phyloP scores from a whole-genome alignment of 2,888 invertebrate genomes.

The Euzetes globulus region DNA sequence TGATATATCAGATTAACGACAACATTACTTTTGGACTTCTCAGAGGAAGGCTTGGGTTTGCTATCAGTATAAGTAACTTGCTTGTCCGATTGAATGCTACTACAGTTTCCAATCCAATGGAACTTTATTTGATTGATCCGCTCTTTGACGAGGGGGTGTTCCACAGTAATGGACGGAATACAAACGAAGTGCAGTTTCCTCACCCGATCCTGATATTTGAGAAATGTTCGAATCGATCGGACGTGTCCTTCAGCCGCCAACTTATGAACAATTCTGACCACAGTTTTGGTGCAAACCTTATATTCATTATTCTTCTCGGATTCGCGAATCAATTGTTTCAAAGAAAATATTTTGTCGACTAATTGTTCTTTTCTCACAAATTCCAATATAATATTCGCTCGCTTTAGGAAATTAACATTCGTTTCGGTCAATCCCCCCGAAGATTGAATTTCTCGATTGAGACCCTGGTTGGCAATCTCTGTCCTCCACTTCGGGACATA shows the following conservation, averaged over 20 bases:
- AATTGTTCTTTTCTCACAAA: conserved; percentile 56
- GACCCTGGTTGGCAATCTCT: background rate
- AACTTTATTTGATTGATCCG: conserved; percentile 59
- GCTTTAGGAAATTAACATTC: conserved; percentile 43
- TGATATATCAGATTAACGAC: conserved; percentile 26
- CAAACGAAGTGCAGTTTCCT: conserved; percentile 54
- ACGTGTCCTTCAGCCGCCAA: conserved; percentile 56
- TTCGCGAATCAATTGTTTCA: conserved; percentile 49
- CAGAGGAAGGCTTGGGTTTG: background rate
- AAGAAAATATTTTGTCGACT: conserved; percentile 51
- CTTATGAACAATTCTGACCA: conserved; percentile 56
- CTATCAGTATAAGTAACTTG: background rate
- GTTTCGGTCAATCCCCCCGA: background rate
- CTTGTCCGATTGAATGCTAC: conserved; percentile 21
- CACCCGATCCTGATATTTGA: conserved; percentile 50
- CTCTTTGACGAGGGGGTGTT: conserved; percentile 53
- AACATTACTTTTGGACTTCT: background rate
- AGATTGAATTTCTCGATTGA: background rate
- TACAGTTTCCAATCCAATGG: conserved; percentile 49
- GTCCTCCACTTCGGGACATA: conserved; percentile 34
- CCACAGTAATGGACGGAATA: conserved; percentile 46
- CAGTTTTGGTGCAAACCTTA: conserved; percentile 59
- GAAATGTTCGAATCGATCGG: conserved; percentile 52
- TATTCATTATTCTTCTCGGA: conserved; percentile 54
- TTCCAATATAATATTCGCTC: conserved; percentile 59